Evolutionary conservation across 2,888 invertebrate species (phyloP).

Genomic region (Stenchaetothrips biformis): DNA sequence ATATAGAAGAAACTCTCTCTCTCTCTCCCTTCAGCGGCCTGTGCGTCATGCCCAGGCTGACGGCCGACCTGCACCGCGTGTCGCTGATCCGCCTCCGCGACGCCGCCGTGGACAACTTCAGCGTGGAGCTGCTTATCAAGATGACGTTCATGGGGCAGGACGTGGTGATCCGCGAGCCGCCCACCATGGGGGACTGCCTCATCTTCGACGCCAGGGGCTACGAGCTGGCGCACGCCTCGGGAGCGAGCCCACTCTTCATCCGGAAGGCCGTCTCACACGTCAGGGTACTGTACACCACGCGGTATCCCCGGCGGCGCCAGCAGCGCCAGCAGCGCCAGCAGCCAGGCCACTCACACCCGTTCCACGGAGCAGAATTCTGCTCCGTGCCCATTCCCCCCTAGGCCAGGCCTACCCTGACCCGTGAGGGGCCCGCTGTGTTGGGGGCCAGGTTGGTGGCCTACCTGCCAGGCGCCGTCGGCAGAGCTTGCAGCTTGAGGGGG

Average conservation of each 20-base stretch:
- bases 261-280: conserved; percentile 7
- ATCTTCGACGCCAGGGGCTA: background rate
- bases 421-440: no score
- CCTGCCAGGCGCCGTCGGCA: no score
- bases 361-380: no score
- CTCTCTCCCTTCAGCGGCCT: background rate
- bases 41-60: background rate
- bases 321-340: no score
- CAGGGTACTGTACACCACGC: background rate
- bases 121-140: background rate
- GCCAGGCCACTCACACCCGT: no score
- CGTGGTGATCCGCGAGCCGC: background rate
- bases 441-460: no score
- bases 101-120: background rate
- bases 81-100: background rate
- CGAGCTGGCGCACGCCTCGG: background rate
- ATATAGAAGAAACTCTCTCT: no score
- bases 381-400: no score
- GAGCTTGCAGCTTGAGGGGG: no score
- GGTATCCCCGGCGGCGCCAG: no score
- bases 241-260: background rate
- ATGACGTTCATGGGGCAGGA: conserved; percentile 5
- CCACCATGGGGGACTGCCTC: background rate
- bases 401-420: no score
- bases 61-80: background rate